These are phyloP conservation scores for Arbacia lixula DNA, from an alignment of 53 echinoderm and acorn worm species.

Conservation along the genomic window DNA sequence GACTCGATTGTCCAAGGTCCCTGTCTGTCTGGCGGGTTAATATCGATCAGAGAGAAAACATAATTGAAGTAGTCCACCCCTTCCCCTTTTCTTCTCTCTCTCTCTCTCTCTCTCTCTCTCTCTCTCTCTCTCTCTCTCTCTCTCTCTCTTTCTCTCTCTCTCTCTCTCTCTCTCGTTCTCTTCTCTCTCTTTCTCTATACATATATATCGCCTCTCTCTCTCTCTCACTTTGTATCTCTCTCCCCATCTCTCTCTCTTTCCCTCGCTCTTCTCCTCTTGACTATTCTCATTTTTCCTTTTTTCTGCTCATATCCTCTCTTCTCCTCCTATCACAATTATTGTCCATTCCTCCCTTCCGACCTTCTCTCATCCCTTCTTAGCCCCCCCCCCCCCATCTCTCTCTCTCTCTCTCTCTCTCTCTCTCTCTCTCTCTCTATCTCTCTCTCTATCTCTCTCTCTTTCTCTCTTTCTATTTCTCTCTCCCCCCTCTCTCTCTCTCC, in stretches of 20 bases:
- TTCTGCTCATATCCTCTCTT: too few relatives aligned
- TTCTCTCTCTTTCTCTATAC: background rate
- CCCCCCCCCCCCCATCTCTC: too few relatives aligned
- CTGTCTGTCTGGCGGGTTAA: too few relatives aligned
- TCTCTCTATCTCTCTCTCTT: background rate
- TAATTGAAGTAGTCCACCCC: too few relatives aligned
- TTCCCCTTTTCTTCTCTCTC: background rate
- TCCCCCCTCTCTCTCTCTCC: background rate
- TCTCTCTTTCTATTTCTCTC: background rate
- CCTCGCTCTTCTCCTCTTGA: background rate
- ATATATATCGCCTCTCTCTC: background rate
- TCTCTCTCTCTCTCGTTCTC: background rate
- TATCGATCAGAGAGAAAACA: too few relatives aligned
- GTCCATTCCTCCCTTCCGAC: too few relatives aligned
- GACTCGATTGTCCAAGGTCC: too few relatives aligned
- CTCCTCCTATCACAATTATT: too few relatives aligned
- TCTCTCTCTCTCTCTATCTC: background rate
- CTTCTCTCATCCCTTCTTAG: too few relatives aligned
- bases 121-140: background rate
- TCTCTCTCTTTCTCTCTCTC: background rate
- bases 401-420: background rate
- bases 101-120: slow-evolving; percentile 3
- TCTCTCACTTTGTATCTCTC: background rate
- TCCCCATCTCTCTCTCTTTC: too few relatives aligned
- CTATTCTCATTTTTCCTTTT: too few relatives aligned